phyloP scores from a whole-genome alignment of 2,113 vertebrate species.

The Progne subis region DNA sequence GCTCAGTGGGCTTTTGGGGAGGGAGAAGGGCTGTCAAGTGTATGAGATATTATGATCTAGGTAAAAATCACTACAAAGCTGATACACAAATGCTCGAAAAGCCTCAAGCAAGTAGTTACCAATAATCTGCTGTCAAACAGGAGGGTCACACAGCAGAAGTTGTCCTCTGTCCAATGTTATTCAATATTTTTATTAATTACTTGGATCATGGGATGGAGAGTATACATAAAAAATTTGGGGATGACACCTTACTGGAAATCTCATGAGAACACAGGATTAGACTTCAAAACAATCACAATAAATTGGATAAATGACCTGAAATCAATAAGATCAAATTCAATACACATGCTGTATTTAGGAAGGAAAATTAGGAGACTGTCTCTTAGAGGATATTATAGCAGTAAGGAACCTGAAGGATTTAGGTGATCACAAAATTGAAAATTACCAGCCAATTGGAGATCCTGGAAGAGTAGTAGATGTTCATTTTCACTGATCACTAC shows the following conservation, averaged over 20 bases:
- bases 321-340: slow-evolving; percentile 14
- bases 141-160: neutral
- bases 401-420: neutral
- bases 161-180: neutral
- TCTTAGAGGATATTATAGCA: neutral
- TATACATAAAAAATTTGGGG: neutral
- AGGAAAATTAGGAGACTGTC: neutral
- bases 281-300: neutral
- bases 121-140: neutral
- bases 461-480: neutral
- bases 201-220: neutral
- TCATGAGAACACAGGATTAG: neutral
- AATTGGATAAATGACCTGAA: slow-evolving; percentile 15
- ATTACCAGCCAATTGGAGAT: neutral
- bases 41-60: neutral
- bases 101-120: neutral
- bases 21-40: neutral
- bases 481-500: neutral
- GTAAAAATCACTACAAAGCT: neutral
- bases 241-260: neutral
- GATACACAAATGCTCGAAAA: neutral
- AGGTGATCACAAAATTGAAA: neutral
- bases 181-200: neutral
- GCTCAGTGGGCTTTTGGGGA: neutral
- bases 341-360: neutral